Evolutionary conservation across 92 coral and sea anemone species (phyloP), one percentile per base, ranked within the genome.

Genomic region (Epizoanthus rinbou): DNA sequence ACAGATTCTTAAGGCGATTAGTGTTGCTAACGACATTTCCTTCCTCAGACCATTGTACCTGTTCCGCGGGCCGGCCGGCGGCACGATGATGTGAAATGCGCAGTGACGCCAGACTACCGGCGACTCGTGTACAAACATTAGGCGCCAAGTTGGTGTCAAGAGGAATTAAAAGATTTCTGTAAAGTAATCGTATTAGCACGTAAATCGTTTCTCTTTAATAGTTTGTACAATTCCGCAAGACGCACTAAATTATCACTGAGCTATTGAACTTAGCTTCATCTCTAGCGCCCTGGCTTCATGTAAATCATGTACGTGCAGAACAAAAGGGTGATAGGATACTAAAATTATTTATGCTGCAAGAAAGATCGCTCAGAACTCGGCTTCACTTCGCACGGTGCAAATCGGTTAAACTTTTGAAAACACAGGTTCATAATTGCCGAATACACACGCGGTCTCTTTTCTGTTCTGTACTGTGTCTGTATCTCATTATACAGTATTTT

Each of bases 121-220:
- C 64, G 80, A 74, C 80, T 31, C 19, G 14, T 28, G 39, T 28
- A 74, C 64, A 74, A 74, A 74, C 80, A 74, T n/a, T 6, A 5
- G 80, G 64, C 80, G 80, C 80, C 80, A 25, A n/a, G 37, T 10
- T 23, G 80, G 80, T 74, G 64, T 9, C 80, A 56, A 15, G 64
- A 63, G 45, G 80, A 74, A 54, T 74, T 74, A 74, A 74, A 74
- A 56, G 80, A 74, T 52, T 54, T 74, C 52, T 53, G 7, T 56
- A 17, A 19, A 53, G 31, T 74, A 74, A 74, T 74, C 80, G 24
- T 74, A 74, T 74, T 74, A 74, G 35, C 80, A 18, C 35, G 50
- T 71, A 24, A 41, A 53, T 74, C 19, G 17, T 54, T 56, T 74
- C 80, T 56, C 59, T 74, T 74, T 16, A 56, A 28, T 28, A n/a